These are phyloP conservation scores for Paramormyrops kingsleyae DNA, from an alignment of 2,113 vertebrate genomes.

Conservation along the genomic window DNA sequence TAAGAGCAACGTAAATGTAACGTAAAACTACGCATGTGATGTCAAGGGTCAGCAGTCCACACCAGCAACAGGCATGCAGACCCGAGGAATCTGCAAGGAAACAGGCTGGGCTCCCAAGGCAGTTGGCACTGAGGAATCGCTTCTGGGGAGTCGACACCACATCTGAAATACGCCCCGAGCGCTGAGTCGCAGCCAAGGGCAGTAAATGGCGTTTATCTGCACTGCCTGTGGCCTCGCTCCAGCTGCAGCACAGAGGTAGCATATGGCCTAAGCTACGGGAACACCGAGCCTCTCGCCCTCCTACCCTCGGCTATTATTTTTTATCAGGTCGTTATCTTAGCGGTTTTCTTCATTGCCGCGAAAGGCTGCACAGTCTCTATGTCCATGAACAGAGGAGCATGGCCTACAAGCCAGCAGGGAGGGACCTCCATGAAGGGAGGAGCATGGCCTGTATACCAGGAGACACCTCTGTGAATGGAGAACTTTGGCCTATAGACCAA, in stretches of 20 bases:
- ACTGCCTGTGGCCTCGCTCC: conserved; percentile 82
- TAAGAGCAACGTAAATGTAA: not conserved
- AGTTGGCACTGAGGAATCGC: conserved; percentile 76
- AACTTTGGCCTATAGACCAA: not conserved
- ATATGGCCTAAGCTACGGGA: conserved; percentile 61
- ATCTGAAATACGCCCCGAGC: not conserved
- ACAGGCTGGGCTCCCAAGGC: conserved; percentile 35
- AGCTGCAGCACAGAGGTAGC: conserved; percentile 76
- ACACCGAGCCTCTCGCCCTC: not conserved
- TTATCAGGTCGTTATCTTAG: not conserved
- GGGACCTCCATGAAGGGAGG: not conserved
- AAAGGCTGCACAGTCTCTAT: not conserved
- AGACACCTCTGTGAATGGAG: not conserved
- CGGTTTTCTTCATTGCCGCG: not conserved
- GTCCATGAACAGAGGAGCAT: not conserved
- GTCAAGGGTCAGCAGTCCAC: not conserved
- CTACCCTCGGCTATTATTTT: not conserved
- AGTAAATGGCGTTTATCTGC: conserved; percentile 88
- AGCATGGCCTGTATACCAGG: not conserved
- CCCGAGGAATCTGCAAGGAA: not conserved
- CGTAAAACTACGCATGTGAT: not conserved
- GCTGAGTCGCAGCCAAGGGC: conserved; percentile 66
- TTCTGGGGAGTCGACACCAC: conserved; percentile 60
- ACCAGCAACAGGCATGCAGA: not conserved
- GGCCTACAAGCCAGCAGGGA: not conserved